These are phyloP conservation scores for Pitangus sulphuratus DNA, from an alignment of 2,797 vertebrate genomes.

Conservation along the genomic window DNA sequence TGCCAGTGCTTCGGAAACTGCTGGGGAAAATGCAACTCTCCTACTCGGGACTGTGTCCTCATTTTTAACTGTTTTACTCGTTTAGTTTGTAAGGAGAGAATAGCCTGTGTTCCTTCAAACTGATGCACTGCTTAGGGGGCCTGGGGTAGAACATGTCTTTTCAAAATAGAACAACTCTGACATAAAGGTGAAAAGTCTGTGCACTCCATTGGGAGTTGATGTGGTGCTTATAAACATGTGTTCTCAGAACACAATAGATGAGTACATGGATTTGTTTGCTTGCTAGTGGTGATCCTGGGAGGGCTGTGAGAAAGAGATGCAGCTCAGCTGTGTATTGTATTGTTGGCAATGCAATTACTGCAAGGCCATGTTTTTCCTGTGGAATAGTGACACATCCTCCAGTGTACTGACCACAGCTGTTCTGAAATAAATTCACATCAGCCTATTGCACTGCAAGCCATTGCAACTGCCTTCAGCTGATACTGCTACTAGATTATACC, in stretches of 20 bases:
- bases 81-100: background rate
- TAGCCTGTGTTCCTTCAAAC: background rate
- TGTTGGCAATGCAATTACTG: background rate
- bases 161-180: background rate
- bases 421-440: background rate
- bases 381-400: background rate
- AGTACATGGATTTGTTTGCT: background rate
- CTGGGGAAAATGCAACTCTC: background rate
- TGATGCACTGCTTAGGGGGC: background rate
- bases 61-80: background rate
- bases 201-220: accelerated
- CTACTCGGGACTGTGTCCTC: background rate
- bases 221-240: background rate
- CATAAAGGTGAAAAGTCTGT: background rate
- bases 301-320: background rate
- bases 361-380: background rate
- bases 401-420: background rate
- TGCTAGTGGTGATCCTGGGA: background rate
- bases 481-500: background rate
- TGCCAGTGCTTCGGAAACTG: background rate
- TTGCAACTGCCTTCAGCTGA: background rate
- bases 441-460: background rate
- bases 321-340: background rate
- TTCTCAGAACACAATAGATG: background rate
- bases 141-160: background rate